Base-by-base conservation (phyloP, 2,113 vertebrate genomes). In the Fregata magnificens region DNA sequence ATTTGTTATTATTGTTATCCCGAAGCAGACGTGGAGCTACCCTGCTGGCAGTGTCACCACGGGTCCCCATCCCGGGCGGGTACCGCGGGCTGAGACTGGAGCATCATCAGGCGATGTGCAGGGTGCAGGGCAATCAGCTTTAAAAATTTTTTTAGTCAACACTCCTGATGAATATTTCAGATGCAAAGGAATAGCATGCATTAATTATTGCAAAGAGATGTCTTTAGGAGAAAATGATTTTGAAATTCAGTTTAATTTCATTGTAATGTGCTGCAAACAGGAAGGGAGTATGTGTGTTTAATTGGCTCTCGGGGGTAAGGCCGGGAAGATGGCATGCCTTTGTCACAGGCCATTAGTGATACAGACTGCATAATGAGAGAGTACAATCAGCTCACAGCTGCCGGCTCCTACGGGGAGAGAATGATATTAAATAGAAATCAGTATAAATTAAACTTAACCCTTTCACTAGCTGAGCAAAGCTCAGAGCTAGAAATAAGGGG, bases 301-400 rank as follows among this genome's bases (percentile, higher is more conserved):
- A 99, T 99, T 99, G 99, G 99, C 98, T 99, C 98, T 99, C 98
- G 98, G 98, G 99, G 98, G 98, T 98, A 97, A 98, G 98, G 98
- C 98, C 98, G 98, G 98, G 98, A 98, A 98, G 98, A 99, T 98
- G 97, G 98, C 98, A 98, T 96, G 98, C 98, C 98, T 98, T 99
- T 99, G 99, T 99, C 99, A 99, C 99, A 99, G 99, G 98, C 99
- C 98, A 99, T 99, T 99, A 99, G 98, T 98, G 97, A 98, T 98
- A 98, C 98, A 98, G 98, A 97, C 98, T 98, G 98, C 98, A 97
- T 99, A 99, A 99, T 99, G 99, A 99, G 99, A 97, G 98, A 93
- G 86, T 58, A 98, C 98, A 99, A 99, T 99, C 99, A 99, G 99
- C 98, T 98, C 98, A 97, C 99, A 98, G 98, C 98, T 98, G 98